Base-by-base conservation (phyloP, 2,888 invertebrate species). In the Ferrisia virgata region DNA sequence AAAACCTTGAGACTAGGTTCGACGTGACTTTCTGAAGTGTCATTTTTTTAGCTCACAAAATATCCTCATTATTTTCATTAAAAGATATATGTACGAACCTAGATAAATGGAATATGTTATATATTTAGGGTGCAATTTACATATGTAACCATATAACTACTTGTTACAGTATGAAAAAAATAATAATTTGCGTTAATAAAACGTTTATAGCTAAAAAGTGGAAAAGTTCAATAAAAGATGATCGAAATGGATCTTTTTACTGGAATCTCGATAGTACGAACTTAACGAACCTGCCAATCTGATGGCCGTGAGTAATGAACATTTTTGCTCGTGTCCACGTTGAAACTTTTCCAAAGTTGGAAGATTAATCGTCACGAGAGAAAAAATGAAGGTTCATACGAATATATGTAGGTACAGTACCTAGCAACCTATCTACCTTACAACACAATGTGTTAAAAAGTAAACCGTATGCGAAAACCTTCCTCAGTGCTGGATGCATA, bases 211-310 rank as follows among this genome's bases (percentile, higher is more conserved):
- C n/a, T n/a, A n/a, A n/a, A n/a, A n/a, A n/a, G n/a, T 28, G 2
- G 15, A 28, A 64, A 64, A 15, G n/a, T n/a, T n/a, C n/a, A n/a
- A 28, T 13, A 4, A 28, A 4, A 15, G 15, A 11, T 28, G 15
- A 28, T 28, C 15, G 13, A 64, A 64, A 28, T 64, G 64, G 28
- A 4, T 28, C 64, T 28, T 64, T 64, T 64, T 64, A 28, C 28
- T 11, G 28, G 64, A 13, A 4, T 28, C 64, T 64, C 28, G 64
- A 64, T 64, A 64, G 28, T 64, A 28, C 64, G 13, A 64, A 64
- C 64, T 64, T 64, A 64, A 64, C 64, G 28, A 64, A 64, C 64
- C 64, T 64, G 64, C 64, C 64, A 64, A 64, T 64, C 64, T 64
- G 64, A 64, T 64, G 64, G 28, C 64, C 64, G 28, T 64, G 64